Evolutionary conservation across 1,140 invertebrate genomes (phyloP).

Genomic region (Drosophila cardini): DNA sequence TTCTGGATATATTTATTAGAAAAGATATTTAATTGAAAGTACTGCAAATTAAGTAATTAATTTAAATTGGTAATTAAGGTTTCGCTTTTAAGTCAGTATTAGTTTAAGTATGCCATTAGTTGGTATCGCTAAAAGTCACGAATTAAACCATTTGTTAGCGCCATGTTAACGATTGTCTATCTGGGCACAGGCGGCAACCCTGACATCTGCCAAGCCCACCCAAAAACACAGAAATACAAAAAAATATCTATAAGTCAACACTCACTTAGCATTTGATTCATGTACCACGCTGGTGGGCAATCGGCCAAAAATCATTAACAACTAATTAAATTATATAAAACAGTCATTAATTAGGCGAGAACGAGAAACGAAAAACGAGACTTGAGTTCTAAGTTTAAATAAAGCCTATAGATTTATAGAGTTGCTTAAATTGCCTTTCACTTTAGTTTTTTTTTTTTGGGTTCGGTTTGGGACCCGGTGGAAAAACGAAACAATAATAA

Average conservation of each 20-base stretch:
- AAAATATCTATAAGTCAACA: slow-evolving; percentile 23
- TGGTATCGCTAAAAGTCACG: slow-evolving; percentile 32
- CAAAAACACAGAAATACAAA: slow-evolving; percentile 5
- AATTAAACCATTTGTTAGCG: slow-evolving; percentile 45
- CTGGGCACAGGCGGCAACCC: slow-evolving; percentile 52
- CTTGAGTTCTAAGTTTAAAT: slow-evolving; percentile 16
- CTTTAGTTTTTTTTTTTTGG: slow-evolving; percentile 41
- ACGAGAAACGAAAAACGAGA: slow-evolving; percentile 42
- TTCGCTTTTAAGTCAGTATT: background rate
- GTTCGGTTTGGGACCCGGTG: slow-evolving; percentile 32
- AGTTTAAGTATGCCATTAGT: slow-evolving; percentile 30
- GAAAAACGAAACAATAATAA: slow-evolving; percentile 24
- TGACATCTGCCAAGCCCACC: slow-evolving; percentile 78
- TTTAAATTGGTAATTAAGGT: slow-evolving; percentile 16
- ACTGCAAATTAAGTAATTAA: background rate
- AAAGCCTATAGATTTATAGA: slow-evolving; percentile 10
- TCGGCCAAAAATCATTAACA: slow-evolving; percentile 77
- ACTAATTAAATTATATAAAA: slow-evolving; percentile 82
- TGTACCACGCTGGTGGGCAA: slow-evolving; percentile 60
- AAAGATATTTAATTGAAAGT: too few relatives aligned
- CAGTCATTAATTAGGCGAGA: slow-evolving; percentile 73
- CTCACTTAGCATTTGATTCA: slow-evolving; percentile 73
- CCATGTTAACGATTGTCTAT: slow-evolving; percentile 38
- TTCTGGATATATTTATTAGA: too few relatives aligned
- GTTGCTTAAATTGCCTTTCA: slow-evolving; percentile 56